Base-by-base conservation (phyloP, 2,113 vertebrate species). In the Salvelinus fontinalis region DNA sequence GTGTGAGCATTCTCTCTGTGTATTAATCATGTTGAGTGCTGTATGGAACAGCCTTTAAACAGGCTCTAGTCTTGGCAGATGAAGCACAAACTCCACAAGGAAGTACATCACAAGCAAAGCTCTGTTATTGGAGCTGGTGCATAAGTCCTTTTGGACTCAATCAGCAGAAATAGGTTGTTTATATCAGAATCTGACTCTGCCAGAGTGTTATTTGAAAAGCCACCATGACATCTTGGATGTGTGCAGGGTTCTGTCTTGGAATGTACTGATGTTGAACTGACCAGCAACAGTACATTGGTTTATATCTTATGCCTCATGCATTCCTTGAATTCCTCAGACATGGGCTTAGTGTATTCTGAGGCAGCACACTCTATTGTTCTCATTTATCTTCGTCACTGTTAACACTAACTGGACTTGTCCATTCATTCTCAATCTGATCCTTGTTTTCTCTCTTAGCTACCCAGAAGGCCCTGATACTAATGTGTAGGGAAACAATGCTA, bases 21-120 rank as follows among this genome's bases (percentile, higher is more conserved):
- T 86, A 89, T 92, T 81, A 82, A 88, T 93, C 85, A 88, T 84
- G 16, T 18, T 80, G 85, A 90, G 88, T 88, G 81, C 75, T 79
- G 51, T 18, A 82, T 82, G 78, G 77, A 85, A 57, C 67, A 51
- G 77, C 49, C 75, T 88, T 79, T 80, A 79, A 85, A 84, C 79
- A 81, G 82, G 67, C 78, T 83, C 22, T 49, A 78, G 73, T 76
- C 79, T 82, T 89, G 90, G 89, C 87, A 85, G 74, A 75, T 59
- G 54, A 76, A 70, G 70, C 67, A 69, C 72, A 81, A 89, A 86
- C 64, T 69, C 69, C 69, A 66, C 20, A 59, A 75, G 78, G 70
- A 78, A 87, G 88, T 86, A 86, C 78, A 86, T 82, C 59, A 69
- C 11, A 31, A 79, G 74, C 39, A 11, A 76, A 80, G 83, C 80